Evolutionary conservation across 2,797 vertebrate species (phyloP).

Genomic region (Liasis olivaceus): DNA sequence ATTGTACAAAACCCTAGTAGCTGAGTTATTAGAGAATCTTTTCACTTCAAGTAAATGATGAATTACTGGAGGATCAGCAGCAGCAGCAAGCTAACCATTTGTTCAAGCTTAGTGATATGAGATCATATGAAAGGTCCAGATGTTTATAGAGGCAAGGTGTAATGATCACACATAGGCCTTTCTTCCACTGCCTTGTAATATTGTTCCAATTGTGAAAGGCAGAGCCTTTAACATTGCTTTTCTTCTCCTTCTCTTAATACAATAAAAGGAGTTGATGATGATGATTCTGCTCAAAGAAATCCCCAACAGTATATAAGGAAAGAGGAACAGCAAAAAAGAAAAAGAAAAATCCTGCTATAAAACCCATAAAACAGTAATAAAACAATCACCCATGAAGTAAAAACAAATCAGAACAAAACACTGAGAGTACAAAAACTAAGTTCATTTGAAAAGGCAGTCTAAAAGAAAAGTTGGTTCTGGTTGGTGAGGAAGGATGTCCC

Average conservation of each 20-base stretch:
- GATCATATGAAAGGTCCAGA: background rate
- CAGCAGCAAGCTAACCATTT: background rate
- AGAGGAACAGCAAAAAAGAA: background rate
- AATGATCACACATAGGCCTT: background rate
- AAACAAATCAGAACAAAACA: background rate
- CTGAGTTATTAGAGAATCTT: background rate
- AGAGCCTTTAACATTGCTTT: background rate
- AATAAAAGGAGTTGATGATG: background rate
- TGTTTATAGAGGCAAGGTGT: background rate
- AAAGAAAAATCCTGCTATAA: background rate
- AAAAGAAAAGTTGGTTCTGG: background rate
- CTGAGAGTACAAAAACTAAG: background rate
- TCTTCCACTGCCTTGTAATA: background rate
- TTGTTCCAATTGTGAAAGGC: background rate
- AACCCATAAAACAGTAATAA: background rate
- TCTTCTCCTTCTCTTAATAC: background rate
- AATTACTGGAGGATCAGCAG: background rate
- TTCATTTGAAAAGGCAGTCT: background rate
- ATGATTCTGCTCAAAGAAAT: background rate
- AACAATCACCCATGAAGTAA: background rate
- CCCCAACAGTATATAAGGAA: background rate
- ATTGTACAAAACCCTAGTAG: background rate
- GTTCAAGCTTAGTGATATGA: background rate
- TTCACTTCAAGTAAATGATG: background rate
- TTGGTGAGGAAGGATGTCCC: background rate